phyloP scores from a whole-genome alignment of 2,113 vertebrate genomes.

The Rostratula benghalensis region DNA sequence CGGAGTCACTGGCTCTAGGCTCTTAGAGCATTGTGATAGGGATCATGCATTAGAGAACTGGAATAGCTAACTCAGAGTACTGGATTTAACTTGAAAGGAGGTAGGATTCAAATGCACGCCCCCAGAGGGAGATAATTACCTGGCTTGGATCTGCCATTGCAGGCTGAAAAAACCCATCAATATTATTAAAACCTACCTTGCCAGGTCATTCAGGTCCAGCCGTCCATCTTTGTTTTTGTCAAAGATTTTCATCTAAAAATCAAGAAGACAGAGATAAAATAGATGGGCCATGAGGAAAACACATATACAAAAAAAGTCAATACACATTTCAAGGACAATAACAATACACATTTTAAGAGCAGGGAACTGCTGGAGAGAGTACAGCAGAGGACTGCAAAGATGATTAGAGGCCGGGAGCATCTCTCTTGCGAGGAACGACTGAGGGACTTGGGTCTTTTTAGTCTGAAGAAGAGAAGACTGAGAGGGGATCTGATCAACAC shows the following conservation, averaged over 20 bases:
- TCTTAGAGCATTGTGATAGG: background rate
- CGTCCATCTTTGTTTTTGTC: slow-evolving; percentile 95
- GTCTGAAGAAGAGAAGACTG: no score
- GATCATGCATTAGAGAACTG: background rate
- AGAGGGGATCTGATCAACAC: no score
- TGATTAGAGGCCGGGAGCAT: no score
- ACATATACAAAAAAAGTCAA: background rate
- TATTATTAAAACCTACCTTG: slow-evolving; percentile 79
- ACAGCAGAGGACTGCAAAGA: no score
- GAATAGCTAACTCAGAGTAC: background rate
- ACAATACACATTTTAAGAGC: no score
- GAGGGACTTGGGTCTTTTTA: no score
- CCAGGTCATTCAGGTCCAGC: slow-evolving; percentile 93
- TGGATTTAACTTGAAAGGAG: background rate
- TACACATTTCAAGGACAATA: background rate
- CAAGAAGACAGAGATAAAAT: slow-evolving; percentile 1
- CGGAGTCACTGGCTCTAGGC: background rate
- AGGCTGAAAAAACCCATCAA: background rate
- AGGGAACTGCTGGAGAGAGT: no score
- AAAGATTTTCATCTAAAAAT: slow-evolving; percentile 94
- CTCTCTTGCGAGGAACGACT: no score
- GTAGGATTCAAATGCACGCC: background rate
- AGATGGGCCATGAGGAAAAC: background rate
- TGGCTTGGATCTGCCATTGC: background rate
- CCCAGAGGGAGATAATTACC: background rate